phyloP scores from a whole-genome alignment of 2,797 vertebrate genomes.

The Acipenser ruthenus region DNA sequence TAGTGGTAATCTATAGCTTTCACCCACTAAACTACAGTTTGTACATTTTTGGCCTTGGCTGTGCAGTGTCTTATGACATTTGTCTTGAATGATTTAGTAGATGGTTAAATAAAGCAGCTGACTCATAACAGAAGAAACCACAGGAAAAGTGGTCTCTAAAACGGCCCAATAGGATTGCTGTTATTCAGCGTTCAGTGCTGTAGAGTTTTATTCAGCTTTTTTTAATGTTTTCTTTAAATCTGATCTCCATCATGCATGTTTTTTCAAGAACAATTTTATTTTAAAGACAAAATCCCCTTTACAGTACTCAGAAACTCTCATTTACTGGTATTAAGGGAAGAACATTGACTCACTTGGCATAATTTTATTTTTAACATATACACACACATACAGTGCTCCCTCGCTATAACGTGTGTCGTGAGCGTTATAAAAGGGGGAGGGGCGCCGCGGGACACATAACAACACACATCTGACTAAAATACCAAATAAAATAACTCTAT shows the following conservation, averaged over 20 bases:
- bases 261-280: conserved; percentile 25
- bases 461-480: too few species aligned
- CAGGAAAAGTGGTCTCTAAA: conserved; percentile 35
- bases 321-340: conserved; percentile 19
- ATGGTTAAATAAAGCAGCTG: conserved; percentile 45
- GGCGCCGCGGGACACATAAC: too few species aligned
- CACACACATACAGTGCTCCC: too few species aligned
- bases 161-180: conserved; percentile 17
- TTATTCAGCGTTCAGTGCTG: background rate
- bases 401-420: too few species aligned
- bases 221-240: conserved; percentile 16
- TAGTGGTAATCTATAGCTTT: conserved; percentile 4
- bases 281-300: conserved; percentile 14
- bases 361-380: conserved; percentile 25
- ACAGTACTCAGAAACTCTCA: conserved; percentile 9
- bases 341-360: conserved; percentile 20
- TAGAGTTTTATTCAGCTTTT: conserved; percentile 1
- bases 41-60: conserved; percentile 33
- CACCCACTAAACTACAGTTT: conserved; percentile 16
- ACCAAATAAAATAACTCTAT: too few species aligned
- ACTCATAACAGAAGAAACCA: conserved; percentile 47
- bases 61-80: conserved; percentile 40
- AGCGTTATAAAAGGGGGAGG: too few species aligned
- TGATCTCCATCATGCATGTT: conserved; percentile 20
- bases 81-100: conserved; percentile 27